phyloP scores from a whole-genome alignment of 2,113 vertebrate genomes.

The Polypterus senegalus region DNA sequence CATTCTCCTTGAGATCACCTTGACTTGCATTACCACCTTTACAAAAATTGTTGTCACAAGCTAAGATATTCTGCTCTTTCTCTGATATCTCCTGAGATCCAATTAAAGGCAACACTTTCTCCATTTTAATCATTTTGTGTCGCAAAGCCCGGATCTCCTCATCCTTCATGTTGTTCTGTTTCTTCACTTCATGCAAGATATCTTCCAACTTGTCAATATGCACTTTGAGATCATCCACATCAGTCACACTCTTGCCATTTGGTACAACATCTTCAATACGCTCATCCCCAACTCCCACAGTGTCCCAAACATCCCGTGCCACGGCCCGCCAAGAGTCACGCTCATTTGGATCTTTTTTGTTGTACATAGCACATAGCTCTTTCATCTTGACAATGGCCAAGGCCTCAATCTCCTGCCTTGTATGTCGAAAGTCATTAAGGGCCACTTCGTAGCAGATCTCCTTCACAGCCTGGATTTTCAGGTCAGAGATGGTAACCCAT shows the following conservation, averaged over 20 bases:
- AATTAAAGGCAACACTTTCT: constrained; percentile 85
- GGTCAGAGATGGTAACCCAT: constrained; percentile 95
- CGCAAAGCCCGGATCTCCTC: constrained; percentile 87
- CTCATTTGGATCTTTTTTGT: constrained; percentile 94
- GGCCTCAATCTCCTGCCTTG: constrained; percentile 92
- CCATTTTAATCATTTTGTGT: constrained; percentile 97
- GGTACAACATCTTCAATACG: constrained; percentile 74
- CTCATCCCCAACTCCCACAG: constrained; percentile 89
- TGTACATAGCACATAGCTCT: constrained; percentile 83
- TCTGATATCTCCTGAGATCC: constrained; percentile 52
- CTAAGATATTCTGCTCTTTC: constrained; percentile 16
- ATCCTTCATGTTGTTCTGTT: constrained; percentile 95
- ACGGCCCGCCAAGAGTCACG: constrained; percentile 91
- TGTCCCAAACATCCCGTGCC: constrained; percentile 95
- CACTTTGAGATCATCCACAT: constrained; percentile 88
- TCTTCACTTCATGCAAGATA: constrained; percentile 94
- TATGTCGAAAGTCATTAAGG: constrained; percentile 91
- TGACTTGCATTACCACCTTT: constrained; percentile 1
- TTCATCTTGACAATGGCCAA: constrained; percentile 98
- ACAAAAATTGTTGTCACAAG: background rate
- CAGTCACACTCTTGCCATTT: constrained; percentile 51
- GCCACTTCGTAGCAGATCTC: constrained; percentile 98
- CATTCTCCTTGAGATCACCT: constrained; percentile 4
- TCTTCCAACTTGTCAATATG: constrained; percentile 96
- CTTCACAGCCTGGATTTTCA: constrained; percentile 98